phyloP scores from a whole-genome alignment of 2,888 invertebrate species.

The Trachelus troglodyta region DNA sequence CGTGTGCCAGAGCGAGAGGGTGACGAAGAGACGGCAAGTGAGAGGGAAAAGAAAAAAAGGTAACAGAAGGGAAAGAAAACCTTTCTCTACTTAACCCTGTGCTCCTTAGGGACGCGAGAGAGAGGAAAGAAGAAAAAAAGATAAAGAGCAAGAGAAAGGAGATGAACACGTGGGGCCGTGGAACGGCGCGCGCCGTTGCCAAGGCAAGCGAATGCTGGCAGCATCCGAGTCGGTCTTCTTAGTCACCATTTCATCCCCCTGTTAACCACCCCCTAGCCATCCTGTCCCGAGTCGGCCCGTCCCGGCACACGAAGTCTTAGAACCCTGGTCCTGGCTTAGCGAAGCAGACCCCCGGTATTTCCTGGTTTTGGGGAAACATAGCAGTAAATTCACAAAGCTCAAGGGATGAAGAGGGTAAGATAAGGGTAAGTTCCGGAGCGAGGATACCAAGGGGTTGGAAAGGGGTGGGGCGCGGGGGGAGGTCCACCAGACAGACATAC shows the following conservation, averaged over 20 bases:
- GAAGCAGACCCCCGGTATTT: conserved; percentile 31
- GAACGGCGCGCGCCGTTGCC: neutral
- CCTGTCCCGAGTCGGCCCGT: neutral
- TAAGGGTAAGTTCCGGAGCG: conserved; percentile 10
- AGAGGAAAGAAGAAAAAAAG: neutral
- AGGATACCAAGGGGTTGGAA: conserved; percentile 20
- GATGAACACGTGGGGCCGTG: conserved; percentile 1
- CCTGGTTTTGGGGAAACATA: conserved; percentile 36
- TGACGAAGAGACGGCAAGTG: neutral
- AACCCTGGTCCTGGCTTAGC: conserved; percentile 27
- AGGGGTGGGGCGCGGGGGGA: conserved; percentile 12
- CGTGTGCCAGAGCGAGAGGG: neutral
- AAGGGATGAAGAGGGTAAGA: conserved; percentile 28
- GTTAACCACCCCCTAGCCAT: neutral
- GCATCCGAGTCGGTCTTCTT: neutral
- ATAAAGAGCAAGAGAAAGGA: conserved; percentile 1
- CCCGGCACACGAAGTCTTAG: conserved; percentile 15
- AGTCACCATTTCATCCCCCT: neutral
- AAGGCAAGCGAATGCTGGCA: neutral
- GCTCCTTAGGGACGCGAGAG: conserved; percentile 2
- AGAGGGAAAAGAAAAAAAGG: neutral
- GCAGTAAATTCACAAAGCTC: conserved; percentile 41
- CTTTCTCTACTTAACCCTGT: conserved; percentile 13
- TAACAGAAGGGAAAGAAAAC: neutral
- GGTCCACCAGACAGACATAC: conserved; percentile 17